Percentiles rank a stretch among this genome's conserved stretches.
phyloP scores from a whole-genome alignment of 2,113 vertebrate species.

The Ctenodactylus gundi region DNA sequence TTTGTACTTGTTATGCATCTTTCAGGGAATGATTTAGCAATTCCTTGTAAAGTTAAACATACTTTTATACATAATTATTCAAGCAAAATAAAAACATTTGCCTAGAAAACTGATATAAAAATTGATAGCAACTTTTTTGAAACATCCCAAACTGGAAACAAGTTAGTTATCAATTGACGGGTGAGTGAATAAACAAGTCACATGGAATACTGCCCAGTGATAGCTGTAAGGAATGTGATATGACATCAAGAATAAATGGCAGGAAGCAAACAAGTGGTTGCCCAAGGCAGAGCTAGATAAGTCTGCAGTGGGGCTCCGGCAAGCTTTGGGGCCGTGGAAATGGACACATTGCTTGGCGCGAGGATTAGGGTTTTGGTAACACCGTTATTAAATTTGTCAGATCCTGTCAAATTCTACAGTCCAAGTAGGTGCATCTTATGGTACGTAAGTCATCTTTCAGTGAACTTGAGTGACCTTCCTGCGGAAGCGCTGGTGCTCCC shows the following conservation, averaged over 20 bases:
- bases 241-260: not conserved
- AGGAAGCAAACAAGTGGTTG: not conserved
- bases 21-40: not conserved
- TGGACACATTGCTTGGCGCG: not conserved
- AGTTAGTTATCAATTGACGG: not conserved
- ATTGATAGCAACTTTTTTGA: not conserved
- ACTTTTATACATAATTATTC: not conserved
- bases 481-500: too few relatives aligned
- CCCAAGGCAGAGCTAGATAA: too few relatives aligned
- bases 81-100: not conserved
- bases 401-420: not conserved
- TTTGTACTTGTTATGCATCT: rapidly evolving
- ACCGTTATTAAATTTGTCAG: not conserved
- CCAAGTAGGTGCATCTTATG: not conserved
- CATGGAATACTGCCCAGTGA: not conserved
- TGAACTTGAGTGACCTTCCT: not conserved
- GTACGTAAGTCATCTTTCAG: not conserved
- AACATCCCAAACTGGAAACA: not conserved
- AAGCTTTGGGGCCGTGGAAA: not conserved
- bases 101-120: not conserved
- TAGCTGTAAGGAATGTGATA: too few relatives aligned
- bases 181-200: not conserved
- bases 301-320: not conserved
- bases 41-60: not conserved
- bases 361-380: not conserved